Evolutionary conservation across 2,797 vertebrate genomes (phyloP), one percentile per base, ranked within the genome.

Genomic region (Anas bernieri): DNA sequence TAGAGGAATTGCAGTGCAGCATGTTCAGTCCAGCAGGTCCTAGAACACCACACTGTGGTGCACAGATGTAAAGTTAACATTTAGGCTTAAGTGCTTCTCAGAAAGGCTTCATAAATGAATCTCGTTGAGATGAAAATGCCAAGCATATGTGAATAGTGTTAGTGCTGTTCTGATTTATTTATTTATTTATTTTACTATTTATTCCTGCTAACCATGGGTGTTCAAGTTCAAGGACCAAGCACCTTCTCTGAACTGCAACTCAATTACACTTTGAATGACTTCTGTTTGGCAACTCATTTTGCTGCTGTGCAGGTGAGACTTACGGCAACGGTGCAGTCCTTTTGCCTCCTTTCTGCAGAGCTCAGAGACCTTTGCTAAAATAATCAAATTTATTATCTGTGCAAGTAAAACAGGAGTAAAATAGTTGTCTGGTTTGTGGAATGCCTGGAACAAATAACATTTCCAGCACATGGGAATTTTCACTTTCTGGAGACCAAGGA

Each of bases 261-360:
- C 84, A 80, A 89, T 89, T 92, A 89, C 56, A 69, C 62, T 69
- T 61, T 35, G 64, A 86, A 86, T 81, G 70, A 67, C 56, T 81
- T 88, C 64, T 66, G 25, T 61, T 83, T 66, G 63, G 76, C 41
- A 54, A 82, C 54, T 55, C 45, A 55, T 72, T 55, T 22, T 70
- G 50, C 70, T 46, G 50, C 70, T 81, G 56, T 21, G 79, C 59
- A 70, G 75, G 55, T 52, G 66, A 93, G 64, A 67, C 86, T 48
- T n/a, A 52, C 41, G 39, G 56, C 50, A 41, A 76, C 50, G 43
- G 69, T 41, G 48, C 63, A 48, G 50, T 25, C 69, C 35, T 64
- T 31, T 62, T 31, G 55, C 48, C 76, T 72, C 77, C 68, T 41
- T 50, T 67, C 59, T n/a, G 13, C 67, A 33, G 41, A 75, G 25